Evolutionary conservation across 2,797 vertebrate genomes (phyloP).

Genomic region (Neostethus bicornis): DNA sequence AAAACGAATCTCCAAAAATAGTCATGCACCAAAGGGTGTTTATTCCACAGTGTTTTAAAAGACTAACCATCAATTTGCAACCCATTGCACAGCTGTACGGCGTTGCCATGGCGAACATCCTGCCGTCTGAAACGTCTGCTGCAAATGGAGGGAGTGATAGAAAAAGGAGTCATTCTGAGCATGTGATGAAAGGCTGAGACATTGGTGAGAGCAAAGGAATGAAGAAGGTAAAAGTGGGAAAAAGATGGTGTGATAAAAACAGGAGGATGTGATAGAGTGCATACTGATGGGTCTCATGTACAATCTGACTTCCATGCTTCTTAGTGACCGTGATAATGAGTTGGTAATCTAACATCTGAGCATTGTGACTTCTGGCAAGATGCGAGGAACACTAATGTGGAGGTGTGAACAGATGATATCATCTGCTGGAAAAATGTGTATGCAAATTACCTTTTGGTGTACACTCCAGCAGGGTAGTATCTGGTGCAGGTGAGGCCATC

Average conservation of each 20-base stretch:
- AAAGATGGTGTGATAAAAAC: conserved; percentile 9
- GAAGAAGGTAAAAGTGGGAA: conserved; percentile 4
- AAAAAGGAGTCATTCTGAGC: conserved; percentile 35
- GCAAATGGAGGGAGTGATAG: conserved; percentile 29
- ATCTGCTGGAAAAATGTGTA: conserved; percentile 5
- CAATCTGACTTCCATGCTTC: conserved; percentile 33
- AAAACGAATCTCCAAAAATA: conserved; percentile 1
- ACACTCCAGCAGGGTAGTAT: conserved; percentile 86
- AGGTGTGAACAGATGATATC: conserved; percentile 45
- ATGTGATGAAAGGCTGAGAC: conserved; percentile 33
- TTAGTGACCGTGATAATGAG: conserved; percentile 33
- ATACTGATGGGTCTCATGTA: conserved; percentile 46
- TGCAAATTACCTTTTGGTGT: conserved; percentile 88
- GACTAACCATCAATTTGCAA: conserved; percentile 91
- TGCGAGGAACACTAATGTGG: conserved; percentile 10
- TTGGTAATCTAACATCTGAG: conserved; percentile 31
- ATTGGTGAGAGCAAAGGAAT: conserved; percentile 23
- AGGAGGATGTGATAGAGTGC: conserved; percentile 29
- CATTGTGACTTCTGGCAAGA: conserved; percentile 38
- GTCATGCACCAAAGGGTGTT: conserved; percentile 16
- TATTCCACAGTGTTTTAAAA: conserved; percentile 32
- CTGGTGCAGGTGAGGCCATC: conserved; percentile 93
- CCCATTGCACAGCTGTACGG: conserved; percentile 94
- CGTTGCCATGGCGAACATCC: conserved; percentile 96
- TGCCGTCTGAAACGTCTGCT: conserved; percentile 94